Conservation (phyloP, 1,140 invertebrate genomes). For the Mylabris phalerata region DNA sequence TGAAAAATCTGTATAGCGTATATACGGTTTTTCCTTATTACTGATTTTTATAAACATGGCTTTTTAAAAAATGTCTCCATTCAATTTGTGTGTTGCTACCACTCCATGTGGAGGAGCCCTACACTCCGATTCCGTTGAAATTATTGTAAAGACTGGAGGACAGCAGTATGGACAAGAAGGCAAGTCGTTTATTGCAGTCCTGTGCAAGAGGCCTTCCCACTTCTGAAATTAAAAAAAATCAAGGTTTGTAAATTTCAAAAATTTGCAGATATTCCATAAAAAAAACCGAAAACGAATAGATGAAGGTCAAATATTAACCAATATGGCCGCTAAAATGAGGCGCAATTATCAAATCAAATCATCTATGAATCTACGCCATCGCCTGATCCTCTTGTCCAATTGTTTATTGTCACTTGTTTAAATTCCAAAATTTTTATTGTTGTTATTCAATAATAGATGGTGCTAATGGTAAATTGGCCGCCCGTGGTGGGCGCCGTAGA, state of each 20-base stretch:
- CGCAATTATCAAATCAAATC: not conserved
- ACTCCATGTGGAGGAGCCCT: conserved; percentile 64
- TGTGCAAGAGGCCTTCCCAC: conserved; percentile 52
- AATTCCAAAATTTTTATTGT: not conserved
- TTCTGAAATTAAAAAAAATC: conserved; percentile 62
- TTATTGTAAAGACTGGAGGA: conserved; percentile 37
- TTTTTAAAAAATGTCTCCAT: conserved; percentile 68
- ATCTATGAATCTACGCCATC: no score
- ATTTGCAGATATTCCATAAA: no score
- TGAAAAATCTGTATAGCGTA: conserved; percentile 17
- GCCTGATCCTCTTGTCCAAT: no score
- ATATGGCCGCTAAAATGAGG: conserved; percentile 1
- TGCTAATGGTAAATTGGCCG: conserved; percentile 53
- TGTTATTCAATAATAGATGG: conserved; percentile 45
- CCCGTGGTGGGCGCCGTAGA: conserved; percentile 54
- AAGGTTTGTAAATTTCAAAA: conserved; percentile 48
- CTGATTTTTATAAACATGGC: conserved; percentile 62
- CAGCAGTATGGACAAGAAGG: conserved; percentile 65
- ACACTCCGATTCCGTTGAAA: conserved; percentile 42
- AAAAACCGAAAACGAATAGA: no score
- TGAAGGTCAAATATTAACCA: conserved; percentile 1
- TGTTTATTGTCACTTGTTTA: no score
- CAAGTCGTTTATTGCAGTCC: conserved; percentile 55
- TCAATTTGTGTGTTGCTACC: conserved; percentile 51
- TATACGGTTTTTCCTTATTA: conserved; percentile 46